phyloP scores from a whole-genome alignment of 1,140 invertebrate genomes.

The silkworm (Bombyx mori) region DNA sequence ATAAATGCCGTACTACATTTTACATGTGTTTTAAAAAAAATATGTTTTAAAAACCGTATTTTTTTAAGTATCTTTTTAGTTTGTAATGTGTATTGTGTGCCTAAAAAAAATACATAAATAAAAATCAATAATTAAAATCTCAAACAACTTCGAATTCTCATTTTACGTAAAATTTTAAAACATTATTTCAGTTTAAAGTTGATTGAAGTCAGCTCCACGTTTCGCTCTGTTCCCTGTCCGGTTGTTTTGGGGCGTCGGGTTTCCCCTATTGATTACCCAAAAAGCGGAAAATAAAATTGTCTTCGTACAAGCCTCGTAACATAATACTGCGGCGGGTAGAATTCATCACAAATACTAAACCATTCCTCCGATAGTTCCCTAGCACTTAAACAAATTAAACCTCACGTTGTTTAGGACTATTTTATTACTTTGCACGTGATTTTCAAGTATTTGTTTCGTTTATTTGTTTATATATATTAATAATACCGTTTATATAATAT shows the following conservation, averaged over 20 bases:
- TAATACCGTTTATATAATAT: neutral
- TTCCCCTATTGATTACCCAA: slow-evolving; percentile 70
- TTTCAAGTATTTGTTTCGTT: neutral
- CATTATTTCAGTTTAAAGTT: neutral
- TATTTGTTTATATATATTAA: neutral
- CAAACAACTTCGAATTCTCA: too few species aligned
- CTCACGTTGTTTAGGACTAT: slow-evolving; percentile 6
- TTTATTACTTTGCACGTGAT: neutral
- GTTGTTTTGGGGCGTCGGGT: slow-evolving; percentile 52
- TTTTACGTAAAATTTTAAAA: too few species aligned
- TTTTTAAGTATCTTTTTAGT: too few species aligned
- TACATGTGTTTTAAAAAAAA: too few species aligned
- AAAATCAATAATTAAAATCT: too few species aligned
- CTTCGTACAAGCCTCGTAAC: slow-evolving; percentile 36
- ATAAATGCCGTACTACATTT: too few species aligned
- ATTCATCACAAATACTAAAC: slow-evolving; percentile 23
- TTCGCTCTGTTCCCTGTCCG: slow-evolving; percentile 18
- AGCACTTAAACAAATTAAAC: slow-evolving; percentile 49
- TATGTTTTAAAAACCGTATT: too few species aligned
- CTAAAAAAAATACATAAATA: too few species aligned
- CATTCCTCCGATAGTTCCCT: slow-evolving; percentile 8
- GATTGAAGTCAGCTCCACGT: slow-evolving; percentile 14
- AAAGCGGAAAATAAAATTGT: slow-evolving; percentile 70
- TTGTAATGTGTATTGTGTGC: too few species aligned
- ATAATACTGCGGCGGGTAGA: slow-evolving; percentile 39